Conservation (phyloP, 2,797 vertebrate genomes). For the Siniperca obscura region DNA sequence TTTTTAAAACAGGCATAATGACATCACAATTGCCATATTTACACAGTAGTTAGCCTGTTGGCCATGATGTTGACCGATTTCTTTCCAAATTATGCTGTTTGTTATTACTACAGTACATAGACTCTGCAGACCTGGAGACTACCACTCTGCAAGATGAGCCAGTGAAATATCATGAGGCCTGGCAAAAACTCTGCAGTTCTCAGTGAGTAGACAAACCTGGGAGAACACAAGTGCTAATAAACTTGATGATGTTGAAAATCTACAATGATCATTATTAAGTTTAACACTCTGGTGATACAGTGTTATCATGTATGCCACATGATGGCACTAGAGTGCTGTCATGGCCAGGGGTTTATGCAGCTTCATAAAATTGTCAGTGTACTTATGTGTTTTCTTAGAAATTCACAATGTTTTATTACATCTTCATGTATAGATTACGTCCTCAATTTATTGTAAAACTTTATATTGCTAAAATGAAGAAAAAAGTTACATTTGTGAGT, state of each 20-base stretch:
- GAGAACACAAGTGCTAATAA: not conserved
- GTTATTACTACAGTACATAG: conserved; percentile 88
- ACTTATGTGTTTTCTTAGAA: not conserved
- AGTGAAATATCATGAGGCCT: conserved; percentile 94
- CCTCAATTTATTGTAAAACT: not conserved
- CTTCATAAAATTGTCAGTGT: not conserved
- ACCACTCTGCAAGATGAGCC: conserved; percentile 90
- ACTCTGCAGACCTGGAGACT: conserved; percentile 92
- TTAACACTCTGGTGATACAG: not conserved
- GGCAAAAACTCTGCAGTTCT: conserved; percentile 96
- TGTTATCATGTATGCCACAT: conserved; percentile 29
- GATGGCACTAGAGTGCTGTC: conserved; percentile 57
- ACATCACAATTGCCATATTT: not conserved
- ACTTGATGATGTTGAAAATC: conserved; percentile 4
- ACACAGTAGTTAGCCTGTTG: conserved; percentile 1
- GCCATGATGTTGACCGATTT: conserved; percentile 14
- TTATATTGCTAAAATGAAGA: not conserved
- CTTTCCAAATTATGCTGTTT: conserved; percentile 21
- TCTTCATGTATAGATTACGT: not conserved
- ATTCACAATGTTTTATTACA: conserved; percentile 3
- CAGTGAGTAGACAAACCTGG: conserved; percentile 85
- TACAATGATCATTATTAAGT: not conserved
- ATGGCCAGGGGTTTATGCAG: not conserved
- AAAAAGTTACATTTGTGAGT: not conserved
- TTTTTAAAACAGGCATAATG: not conserved